phyloP scores from a whole-genome alignment of 2,797 vertebrate species.

The Sebastes goodei region DNA sequence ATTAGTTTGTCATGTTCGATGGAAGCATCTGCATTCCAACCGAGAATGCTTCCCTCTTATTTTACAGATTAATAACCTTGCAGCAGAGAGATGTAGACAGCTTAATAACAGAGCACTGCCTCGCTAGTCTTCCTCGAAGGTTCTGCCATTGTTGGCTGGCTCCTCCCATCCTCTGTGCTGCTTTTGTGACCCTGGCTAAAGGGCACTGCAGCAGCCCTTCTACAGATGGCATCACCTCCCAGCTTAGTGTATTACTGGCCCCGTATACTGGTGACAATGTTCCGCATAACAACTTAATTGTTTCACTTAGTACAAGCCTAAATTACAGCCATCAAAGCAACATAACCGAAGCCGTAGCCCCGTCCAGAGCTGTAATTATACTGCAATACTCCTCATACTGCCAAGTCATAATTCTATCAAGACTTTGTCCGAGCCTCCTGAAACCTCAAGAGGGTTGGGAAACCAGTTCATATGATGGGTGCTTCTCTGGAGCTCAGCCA shows the following conservation, averaged over 20 bases:
- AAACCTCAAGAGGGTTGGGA: conserved; percentile 35
- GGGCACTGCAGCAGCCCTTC: conserved; percentile 1
- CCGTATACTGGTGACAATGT: conserved; percentile 14
- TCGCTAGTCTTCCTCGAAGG: background rate
- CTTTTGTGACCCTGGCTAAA: conserved; percentile 2
- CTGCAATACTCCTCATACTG: conserved; percentile 15
- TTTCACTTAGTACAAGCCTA: conserved; percentile 42
- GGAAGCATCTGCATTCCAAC: conserved; percentile 38
- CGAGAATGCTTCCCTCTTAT: conserved; percentile 30
- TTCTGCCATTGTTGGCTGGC: conserved; percentile 17
- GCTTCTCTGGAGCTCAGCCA: conserved; percentile 48
- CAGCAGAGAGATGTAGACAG: conserved; percentile 44
- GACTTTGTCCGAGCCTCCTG: conserved; percentile 40
- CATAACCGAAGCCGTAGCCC: conserved; percentile 18
- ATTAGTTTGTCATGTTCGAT: conserved; percentile 45
- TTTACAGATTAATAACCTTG: conserved; percentile 50
- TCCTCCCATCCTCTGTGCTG: conserved; percentile 18
- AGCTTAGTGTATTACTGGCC: conserved; percentile 12
- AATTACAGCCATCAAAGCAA: conserved; percentile 52
- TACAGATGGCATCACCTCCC: background rate
- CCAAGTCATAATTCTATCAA: conserved; percentile 59
- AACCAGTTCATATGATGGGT: conserved; percentile 33
- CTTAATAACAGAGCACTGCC: conserved; percentile 65
- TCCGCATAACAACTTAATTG: conserved; percentile 27
- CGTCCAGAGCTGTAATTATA: conserved; percentile 57